Evolutionary conservation across 92 coral and sea anemone species (phyloP).

Genomic region (Epizoanthus rinbou): DNA sequence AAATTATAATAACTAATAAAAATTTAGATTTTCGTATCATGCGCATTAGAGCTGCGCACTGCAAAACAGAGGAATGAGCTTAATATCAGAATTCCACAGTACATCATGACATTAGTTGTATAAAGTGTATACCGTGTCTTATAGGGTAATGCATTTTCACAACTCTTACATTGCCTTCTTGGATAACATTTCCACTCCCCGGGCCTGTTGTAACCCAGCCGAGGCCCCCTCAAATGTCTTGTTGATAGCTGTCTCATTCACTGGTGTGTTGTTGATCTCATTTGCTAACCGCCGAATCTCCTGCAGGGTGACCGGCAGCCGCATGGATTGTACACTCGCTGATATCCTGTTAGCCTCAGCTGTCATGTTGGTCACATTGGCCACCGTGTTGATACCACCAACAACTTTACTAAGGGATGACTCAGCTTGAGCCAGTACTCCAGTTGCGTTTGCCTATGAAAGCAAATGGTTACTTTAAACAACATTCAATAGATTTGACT

Average conservation of each 20-base stretch:
- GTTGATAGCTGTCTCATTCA: conserved; percentile 76
- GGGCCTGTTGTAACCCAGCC: conserved; percentile 78
- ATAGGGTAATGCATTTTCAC: background rate
- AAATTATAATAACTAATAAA: too few relatives aligned
- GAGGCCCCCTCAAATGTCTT: conserved; percentile 81
- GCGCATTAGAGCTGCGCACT: too few relatives aligned
- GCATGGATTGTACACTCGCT: conserved; percentile 71
- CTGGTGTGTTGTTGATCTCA: conserved; percentile 71
- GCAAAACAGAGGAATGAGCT: too few relatives aligned
- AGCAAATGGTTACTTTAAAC: background rate
- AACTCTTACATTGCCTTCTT: conserved; percentile 83
- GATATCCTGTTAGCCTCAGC: conserved; percentile 78
- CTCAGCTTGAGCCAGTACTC: conserved; percentile 68
- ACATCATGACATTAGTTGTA: too few relatives aligned
- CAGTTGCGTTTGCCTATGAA: conserved; percentile 79
- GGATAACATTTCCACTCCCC: conserved; percentile 76
- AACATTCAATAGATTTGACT: background rate
- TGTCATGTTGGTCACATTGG: conserved; percentile 70
- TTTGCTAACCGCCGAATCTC: conserved; percentile 72
- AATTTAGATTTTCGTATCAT: too few relatives aligned
- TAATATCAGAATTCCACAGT: too few relatives aligned
- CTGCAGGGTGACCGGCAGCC: conserved; percentile 76
- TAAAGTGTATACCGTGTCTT: too few relatives aligned
- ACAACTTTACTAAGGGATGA: conserved; percentile 73
- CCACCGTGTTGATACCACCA: conserved; percentile 68